phyloP scores from a whole-genome alignment of 2,113 vertebrate species.

The Talpa occidentalis region DNA sequence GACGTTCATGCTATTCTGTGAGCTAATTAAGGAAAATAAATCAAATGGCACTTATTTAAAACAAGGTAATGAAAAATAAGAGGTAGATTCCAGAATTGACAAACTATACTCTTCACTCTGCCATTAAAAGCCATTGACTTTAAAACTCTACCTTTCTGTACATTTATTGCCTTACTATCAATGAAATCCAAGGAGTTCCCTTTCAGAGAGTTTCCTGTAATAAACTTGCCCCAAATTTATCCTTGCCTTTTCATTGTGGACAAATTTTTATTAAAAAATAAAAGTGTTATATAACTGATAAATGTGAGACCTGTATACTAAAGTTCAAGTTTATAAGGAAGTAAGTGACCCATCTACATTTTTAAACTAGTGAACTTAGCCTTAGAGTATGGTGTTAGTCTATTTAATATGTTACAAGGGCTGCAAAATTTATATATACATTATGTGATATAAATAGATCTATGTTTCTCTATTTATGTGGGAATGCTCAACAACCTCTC shows the following conservation, averaged over 20 bases:
- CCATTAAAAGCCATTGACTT: neutral
- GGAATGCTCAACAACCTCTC: neutral
- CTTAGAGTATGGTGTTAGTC: neutral
- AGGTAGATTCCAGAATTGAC: neutral
- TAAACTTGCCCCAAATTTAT: neutral
- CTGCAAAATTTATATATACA: neutral
- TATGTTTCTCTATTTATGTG: neutral
- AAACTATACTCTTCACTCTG: neutral
- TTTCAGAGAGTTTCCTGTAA: neutral
- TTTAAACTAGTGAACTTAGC: neutral
- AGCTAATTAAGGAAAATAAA: constrained; percentile 11
- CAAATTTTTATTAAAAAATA: neutral
- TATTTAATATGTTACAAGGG: neutral
- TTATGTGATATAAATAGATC: neutral
- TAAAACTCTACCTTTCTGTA: neutral
- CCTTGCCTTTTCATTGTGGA: neutral
- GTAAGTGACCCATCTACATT: neutral
- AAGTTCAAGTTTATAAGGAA: neutral
- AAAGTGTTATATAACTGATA: neutral
- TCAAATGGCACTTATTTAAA: neutral
- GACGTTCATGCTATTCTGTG: neutral
- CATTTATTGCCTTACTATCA: neutral
- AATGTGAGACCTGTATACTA: neutral
- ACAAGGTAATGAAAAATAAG: neutral
- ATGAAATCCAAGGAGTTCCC: neutral